phyloP scores from a whole-genome alignment of 2,113 vertebrate species.

The Oryzias javanicus region DNA sequence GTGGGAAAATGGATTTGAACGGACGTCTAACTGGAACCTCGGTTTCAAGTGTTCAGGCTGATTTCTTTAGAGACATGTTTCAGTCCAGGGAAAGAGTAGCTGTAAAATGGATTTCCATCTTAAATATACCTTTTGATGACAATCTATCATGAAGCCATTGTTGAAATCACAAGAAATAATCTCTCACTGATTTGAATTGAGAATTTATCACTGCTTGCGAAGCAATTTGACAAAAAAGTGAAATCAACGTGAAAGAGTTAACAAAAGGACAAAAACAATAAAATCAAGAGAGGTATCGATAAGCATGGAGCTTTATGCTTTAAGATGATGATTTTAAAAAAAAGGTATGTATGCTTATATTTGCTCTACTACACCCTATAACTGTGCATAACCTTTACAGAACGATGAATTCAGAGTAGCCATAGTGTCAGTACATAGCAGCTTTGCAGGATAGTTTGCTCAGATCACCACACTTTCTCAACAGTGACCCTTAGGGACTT shows the following conservation, averaged over 20 bases:
- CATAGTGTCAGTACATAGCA: constrained; percentile 53
- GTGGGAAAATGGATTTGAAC: constrained; percentile 31
- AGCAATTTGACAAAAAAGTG: constrained; percentile 8
- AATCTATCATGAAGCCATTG: constrained; percentile 59
- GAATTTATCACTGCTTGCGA: constrained; percentile 10
- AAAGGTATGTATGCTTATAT: constrained; percentile 51
- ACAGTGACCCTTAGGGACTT: constrained; percentile 4
- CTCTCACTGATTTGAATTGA: constrained; percentile 1
- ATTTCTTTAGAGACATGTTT: constrained; percentile 38
- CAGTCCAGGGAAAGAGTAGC: constrained; percentile 19
- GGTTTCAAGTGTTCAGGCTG: constrained; percentile 8
- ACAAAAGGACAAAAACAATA: constrained; percentile 3
- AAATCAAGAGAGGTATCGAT: constrained; percentile 18
- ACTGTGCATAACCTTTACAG: constrained; percentile 52
- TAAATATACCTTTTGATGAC: constrained; percentile 51
- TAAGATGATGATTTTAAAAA: constrained; percentile 36
- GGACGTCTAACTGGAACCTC: constrained; percentile 20
- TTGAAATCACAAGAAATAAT: constrained; percentile 14
- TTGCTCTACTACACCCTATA: constrained; percentile 61
- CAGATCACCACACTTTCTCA: constrained; percentile 35
- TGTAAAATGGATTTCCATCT: constrained; percentile 31
- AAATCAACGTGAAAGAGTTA: background rate
- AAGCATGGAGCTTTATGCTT: constrained; percentile 59
- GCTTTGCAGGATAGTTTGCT: constrained; percentile 54
- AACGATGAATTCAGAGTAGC: constrained; percentile 44